Evolutionary conservation across 2,113 vertebrate species (phyloP), one percentile per base, ranked within the genome.

Genomic region (Oreamnos americanus): DNA sequence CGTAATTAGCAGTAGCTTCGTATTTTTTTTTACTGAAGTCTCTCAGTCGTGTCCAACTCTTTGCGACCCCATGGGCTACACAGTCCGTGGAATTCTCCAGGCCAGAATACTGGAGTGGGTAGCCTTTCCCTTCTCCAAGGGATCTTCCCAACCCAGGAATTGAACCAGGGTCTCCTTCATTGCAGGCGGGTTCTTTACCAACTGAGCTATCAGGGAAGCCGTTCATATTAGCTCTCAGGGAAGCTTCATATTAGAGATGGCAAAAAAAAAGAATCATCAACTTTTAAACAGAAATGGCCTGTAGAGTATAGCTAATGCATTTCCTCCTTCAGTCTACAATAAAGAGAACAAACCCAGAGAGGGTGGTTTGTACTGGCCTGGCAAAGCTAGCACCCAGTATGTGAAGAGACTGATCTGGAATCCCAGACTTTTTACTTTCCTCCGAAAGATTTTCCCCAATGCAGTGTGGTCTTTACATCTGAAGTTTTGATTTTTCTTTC

Each of bases 401-500:
- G 2, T 62, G 64, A 36, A 82, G 21, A 87, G 15, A 26, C 87
- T 81, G n/a, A 14, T 39, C 21, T 76, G 1, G 43, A 87, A 28
- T 36, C 47, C 8, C 39, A 94, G 36, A n/a, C 47, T 64, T 36
- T 33, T n/a, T 28, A 39, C 28, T 82, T 26, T 11, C 7, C 25
- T 25, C 57, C 6, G 0, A 0, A 3, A 5, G 12, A 57, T 88
- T 96, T 49, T 88, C 62, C 94, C 49, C 36, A 43, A 1, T 47
- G 51, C 13, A 45, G 1, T 55, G 2, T 39, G 8, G 17, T 67
- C 43, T 92, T 96, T 58, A 58, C 33, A 91, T 82, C 49, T 96
- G 8, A 94, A 39, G 7, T 64, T 93, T 62, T 86, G 4, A 58
- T 76, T 47, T 96, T 93, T 87, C 85, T 64, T 97, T 96, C 88